A percentile compares a stretch with the other conserved stretches of the same genome.
Evolutionary conservation across 2,113 vertebrate genomes (phyloP).

Genomic region (Heloderma charlesbogerti): DNA sequence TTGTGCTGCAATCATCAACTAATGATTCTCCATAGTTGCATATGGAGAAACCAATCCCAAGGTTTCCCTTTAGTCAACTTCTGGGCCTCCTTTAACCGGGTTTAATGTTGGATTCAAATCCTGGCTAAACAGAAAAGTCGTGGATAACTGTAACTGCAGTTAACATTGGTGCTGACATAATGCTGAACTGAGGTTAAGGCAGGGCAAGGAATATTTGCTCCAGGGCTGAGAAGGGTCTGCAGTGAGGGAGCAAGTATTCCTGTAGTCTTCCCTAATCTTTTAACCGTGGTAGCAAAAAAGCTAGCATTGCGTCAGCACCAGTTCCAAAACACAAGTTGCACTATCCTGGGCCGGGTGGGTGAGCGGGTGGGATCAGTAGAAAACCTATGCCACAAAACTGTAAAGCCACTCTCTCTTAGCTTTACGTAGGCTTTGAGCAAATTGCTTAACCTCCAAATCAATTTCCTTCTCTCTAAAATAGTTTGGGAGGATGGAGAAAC

Average conservation of each 20-base stretch:
- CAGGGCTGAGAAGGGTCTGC: background rate
- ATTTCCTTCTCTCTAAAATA: slow-evolving; percentile 57
- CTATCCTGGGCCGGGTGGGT: background rate
- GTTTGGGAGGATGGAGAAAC: background rate
- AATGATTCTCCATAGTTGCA: too few relatives aligned
- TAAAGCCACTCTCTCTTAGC: slow-evolving; percentile 42
- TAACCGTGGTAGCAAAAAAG: background rate
- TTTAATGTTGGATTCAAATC: background rate
- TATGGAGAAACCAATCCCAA: background rate
- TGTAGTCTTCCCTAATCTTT: background rate
- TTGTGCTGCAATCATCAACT: background rate
- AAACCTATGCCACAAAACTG: slow-evolving; percentile 47
- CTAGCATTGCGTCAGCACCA: background rate
- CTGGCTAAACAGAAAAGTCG: background rate
- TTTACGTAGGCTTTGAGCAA: slow-evolving; percentile 15
- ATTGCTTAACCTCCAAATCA: slow-evolving; percentile 31
- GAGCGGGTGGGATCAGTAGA: slow-evolving; percentile 8
- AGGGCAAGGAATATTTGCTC: background rate
- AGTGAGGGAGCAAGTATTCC: background rate
- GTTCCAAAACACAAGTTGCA: background rate
- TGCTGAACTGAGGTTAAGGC: background rate
- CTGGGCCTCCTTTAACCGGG: background rate
- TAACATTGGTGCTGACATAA: background rate
- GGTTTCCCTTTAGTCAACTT: background rate
- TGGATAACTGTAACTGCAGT: background rate